Percentiles rank a stretch among this genome's conserved stretches.
Conservation (phyloP, 2,797 vertebrate species). For the Phoxinus dragarum region DNA sequence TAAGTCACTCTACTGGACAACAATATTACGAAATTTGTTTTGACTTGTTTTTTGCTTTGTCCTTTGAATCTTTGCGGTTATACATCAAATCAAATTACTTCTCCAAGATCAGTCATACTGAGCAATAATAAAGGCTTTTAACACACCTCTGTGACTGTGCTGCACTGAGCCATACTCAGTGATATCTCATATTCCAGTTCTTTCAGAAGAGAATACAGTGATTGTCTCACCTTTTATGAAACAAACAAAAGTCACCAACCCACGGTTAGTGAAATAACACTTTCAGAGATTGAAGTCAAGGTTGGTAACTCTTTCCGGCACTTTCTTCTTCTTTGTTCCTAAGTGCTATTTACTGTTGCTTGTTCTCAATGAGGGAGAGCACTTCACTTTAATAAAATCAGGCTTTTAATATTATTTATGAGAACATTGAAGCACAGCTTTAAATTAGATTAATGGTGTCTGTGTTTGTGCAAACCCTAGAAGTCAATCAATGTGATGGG, state of each 20-base stretch:
- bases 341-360: slow-evolving; percentile 37
- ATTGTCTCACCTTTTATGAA: slow-evolving; percentile 27
- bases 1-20: neutral
- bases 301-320: neutral
- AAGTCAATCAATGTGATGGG: slow-evolving; percentile 15
- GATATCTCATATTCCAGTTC: neutral
- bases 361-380: slow-evolving; percentile 19
- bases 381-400: slow-evolving; percentile 42
- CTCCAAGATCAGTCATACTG: neutral
- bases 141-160: neutral
- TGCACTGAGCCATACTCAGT: neutral
- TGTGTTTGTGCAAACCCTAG: neutral
- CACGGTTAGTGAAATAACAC: neutral
- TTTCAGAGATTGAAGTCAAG: slow-evolving; percentile 45
- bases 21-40: neutral
- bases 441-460: slow-evolving; percentile 32
- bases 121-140: slow-evolving; percentile 5
- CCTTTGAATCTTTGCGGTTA: slow-evolving; percentile 9
- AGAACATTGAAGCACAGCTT: neutral
- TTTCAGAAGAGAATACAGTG: neutral
- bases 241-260: neutral
- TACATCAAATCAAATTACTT: neutral
- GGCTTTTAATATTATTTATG: slow-evolving; percentile 31
- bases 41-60: neutral
- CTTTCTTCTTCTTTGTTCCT: slow-evolving; percentile 25